Conservation (phyloP, 2,888 invertebrate genomes). For the Anarsia innoxiella region DNA sequence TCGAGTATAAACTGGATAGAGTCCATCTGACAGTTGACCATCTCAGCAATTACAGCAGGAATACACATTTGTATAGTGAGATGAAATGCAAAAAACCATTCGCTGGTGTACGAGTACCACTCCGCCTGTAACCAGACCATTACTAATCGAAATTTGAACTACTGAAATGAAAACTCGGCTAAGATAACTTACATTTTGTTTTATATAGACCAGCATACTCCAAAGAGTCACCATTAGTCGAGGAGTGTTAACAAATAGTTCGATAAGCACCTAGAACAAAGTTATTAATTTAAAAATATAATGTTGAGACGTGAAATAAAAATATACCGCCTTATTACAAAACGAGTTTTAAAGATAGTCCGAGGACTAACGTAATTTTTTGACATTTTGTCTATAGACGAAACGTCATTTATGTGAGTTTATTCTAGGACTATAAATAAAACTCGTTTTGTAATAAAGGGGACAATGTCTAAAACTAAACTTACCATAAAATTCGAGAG, state of each 20-base stretch:
- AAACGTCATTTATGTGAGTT: background rate
- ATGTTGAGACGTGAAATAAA: no score
- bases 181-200: conserved; percentile 1
- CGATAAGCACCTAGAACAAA: conserved; percentile 3
- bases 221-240: conserved; percentile 4
- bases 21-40: conserved; percentile 4
- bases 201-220: conserved; percentile 4
- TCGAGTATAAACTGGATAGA: background rate
- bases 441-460: no score
- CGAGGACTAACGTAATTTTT: no score
- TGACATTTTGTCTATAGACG: no score
- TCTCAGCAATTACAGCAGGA: conserved; percentile 5
- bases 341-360: no score
- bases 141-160: background rate
- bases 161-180: no score
- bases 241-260: conserved; percentile 4
- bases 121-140: background rate
- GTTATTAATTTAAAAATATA: no score
- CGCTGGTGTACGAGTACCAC: conserved; percentile 7
- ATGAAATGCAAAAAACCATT: conserved; percentile 2
- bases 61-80: conserved; percentile 5
- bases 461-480: no score
- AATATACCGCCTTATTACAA: no score
- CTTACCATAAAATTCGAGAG: background rate
- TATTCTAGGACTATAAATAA: no score